Conservation (phyloP, 1,140 invertebrate species). For the Hyles vespertilio region DNA sequence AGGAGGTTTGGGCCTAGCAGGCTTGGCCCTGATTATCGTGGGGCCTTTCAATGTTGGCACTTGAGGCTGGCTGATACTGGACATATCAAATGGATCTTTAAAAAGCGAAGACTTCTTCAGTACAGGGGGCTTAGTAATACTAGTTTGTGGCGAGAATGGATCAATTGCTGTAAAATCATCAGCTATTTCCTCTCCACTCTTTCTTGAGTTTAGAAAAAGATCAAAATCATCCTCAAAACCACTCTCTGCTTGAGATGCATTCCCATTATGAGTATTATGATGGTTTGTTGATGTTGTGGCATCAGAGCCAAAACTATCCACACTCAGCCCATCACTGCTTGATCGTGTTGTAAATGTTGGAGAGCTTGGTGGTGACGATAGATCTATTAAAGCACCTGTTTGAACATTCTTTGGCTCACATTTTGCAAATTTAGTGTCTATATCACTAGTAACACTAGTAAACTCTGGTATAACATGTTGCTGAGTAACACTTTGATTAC, state of each 20-base stretch:
- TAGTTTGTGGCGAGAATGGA: slow-evolving; percentile 66
- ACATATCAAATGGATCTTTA: slow-evolving; percentile 52
- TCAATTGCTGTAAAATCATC: slow-evolving; percentile 65
- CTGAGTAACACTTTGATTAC: slow-evolving; percentile 33
- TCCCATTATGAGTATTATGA: slow-evolving; percentile 76
- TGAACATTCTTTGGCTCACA: slow-evolving; percentile 65
- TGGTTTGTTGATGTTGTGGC: slow-evolving; percentile 78
- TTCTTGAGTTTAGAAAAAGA: slow-evolving; percentile 73
- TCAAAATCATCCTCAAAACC: slow-evolving; percentile 87
- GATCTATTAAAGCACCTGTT: slow-evolving; percentile 76
- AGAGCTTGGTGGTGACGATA: slow-evolving; percentile 82
- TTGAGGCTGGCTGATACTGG: slow-evolving; percentile 62
- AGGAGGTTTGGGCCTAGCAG: slow-evolving; percentile 85
- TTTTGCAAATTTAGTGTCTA: slow-evolving; percentile 62
- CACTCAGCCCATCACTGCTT: slow-evolving; percentile 83
- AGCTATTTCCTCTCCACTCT: slow-evolving; percentile 71
- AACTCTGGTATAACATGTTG: slow-evolving; percentile 47
- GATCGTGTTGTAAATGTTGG: slow-evolving; percentile 84
- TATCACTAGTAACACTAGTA: slow-evolving; percentile 63
- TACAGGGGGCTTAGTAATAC: slow-evolving; percentile 40
- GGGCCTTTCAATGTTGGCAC: slow-evolving; percentile 74
- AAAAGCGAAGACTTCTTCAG: slow-evolving; percentile 45
- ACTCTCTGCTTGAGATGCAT: slow-evolving; percentile 84
- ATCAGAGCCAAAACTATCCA: slow-evolving; percentile 85
- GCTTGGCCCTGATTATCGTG: slow-evolving; percentile 83